Base-by-base conservation (phyloP, 2,113 vertebrate species). In the Mustela nigripes region DNA sequence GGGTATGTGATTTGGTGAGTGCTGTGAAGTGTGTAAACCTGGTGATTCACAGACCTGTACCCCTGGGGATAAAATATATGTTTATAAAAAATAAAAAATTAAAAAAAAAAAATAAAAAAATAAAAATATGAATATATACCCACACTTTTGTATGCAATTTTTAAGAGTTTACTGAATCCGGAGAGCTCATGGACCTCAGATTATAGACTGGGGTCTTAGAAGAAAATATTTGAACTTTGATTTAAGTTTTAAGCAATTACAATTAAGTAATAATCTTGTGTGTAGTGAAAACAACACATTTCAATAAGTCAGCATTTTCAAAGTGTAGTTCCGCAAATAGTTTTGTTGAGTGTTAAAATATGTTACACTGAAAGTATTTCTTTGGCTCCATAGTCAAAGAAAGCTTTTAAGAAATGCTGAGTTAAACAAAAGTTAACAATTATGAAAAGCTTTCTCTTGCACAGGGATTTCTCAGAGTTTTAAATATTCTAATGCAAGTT, bases 361-460 rank as follows among this genome's bases (percentile, higher is more conserved):
- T 60, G 56, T 36, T 56, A 78, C 3, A 31, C 26, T 58, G 26
- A 91, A 73, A 78, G 2, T 88, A 36, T 92, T 78, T 92, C 45
- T 7, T 91, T 82, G 36, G 45, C 6, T 90, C 1, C 19, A 15
- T 16, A 63, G 36, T 65, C 39, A 96, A 94, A 96, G 94, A 36
- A 79, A 50, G 5, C 5, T 83, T 87, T 86, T 48, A 86, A 95
- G 85, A 92, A 89, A 79, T 53, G 10, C 39, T 36, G 67, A 53
- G 15, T 83, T 92, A 89, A 94, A 71, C 42, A 65, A 71, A 95
- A 96, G 42, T 48, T 76, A 81, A 87, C 26, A 92, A 50, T 56
- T 89, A 91, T 67, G 74, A 84, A 84, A 4, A 88, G 19, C 3
- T 84, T 80, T 84, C 53, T 36, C 56, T 87, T 94, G 31, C 92